Evolutionary conservation across 1,140 invertebrate genomes (phyloP).

Genomic region (Sycophila sp.): DNA sequence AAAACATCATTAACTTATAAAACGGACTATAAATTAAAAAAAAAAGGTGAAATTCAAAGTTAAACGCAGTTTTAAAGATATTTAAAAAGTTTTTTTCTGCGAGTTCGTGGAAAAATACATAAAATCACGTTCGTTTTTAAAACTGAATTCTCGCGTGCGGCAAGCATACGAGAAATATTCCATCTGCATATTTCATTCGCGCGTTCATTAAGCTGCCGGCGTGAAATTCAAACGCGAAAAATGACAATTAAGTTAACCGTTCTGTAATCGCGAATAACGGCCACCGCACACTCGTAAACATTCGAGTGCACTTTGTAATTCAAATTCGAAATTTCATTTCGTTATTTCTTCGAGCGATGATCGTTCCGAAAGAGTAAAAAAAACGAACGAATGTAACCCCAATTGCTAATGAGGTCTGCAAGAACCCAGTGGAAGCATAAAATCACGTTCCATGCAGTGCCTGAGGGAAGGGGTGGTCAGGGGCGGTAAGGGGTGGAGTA

Average conservation of each 20-base stretch:
- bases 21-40: too few relatives aligned
- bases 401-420: constrained; percentile 35
- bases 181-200: neutral
- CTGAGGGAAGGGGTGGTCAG: too few relatives aligned
- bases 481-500: neutral
- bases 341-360: too few relatives aligned
- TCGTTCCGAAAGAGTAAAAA: neutral
- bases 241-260: constrained; percentile 15
- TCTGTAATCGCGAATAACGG: neutral
- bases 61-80: too few relatives aligned
- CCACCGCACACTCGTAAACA: neutral
- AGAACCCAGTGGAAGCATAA: constrained; percentile 19
- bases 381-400: constrained; percentile 23
- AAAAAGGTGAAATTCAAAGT: too few relatives aligned
- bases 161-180: neutral
- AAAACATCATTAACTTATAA: too few relatives aligned
- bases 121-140: too few relatives aligned
- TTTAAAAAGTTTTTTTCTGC: too few relatives aligned
- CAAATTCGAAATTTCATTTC: constrained; percentile 4
- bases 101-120: too few relatives aligned
- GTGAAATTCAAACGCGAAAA: neutral
- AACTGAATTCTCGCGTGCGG: too few relatives aligned
- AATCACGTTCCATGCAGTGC: constrained; percentile 7
- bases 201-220: neutral
- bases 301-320: constrained; percentile 13